These are phyloP conservation scores for Casuarius casuarius DNA, from an alignment of 2,113 vertebrate genomes.

Conservation along the genomic window DNA sequence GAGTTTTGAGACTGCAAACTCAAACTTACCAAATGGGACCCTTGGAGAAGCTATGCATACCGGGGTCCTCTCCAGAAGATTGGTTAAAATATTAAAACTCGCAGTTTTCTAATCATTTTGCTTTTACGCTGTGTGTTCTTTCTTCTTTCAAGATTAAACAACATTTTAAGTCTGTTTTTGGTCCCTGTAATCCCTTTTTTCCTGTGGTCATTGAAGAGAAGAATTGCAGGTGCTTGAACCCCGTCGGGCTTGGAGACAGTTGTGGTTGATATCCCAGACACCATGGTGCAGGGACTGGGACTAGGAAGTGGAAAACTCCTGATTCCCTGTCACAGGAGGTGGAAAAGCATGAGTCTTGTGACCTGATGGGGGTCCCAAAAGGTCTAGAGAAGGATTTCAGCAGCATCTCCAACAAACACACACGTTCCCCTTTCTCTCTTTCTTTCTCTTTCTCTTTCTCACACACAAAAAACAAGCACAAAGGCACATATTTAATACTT, in stretches of 20 bases:
- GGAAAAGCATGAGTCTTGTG: neutral
- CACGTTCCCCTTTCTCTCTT: no score
- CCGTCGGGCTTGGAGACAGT: neutral
- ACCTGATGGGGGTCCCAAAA: neutral
- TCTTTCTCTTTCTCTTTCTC: neutral
- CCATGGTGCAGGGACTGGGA: no score
- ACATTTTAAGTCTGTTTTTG: neutral
- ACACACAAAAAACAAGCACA: neutral
- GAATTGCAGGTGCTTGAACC: neutral
- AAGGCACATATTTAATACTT: neutral
- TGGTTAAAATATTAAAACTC: neutral
- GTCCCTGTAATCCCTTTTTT: neutral
- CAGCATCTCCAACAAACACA: neutral
- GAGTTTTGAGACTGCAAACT: neutral
- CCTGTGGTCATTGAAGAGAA: neutral
- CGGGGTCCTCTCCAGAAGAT: neutral
- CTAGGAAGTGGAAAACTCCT: neutral
- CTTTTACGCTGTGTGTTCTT: neutral
- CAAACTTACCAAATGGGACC: neutral
- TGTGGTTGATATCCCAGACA: fast-evolving
- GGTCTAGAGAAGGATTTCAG: neutral
- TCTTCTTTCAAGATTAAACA: neutral
- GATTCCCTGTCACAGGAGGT: neutral
- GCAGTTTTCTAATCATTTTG: neutral
- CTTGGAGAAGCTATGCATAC: neutral